Base-by-base conservation (phyloP, 2,797 vertebrate species). In the Vespertilio murinus region DNA sequence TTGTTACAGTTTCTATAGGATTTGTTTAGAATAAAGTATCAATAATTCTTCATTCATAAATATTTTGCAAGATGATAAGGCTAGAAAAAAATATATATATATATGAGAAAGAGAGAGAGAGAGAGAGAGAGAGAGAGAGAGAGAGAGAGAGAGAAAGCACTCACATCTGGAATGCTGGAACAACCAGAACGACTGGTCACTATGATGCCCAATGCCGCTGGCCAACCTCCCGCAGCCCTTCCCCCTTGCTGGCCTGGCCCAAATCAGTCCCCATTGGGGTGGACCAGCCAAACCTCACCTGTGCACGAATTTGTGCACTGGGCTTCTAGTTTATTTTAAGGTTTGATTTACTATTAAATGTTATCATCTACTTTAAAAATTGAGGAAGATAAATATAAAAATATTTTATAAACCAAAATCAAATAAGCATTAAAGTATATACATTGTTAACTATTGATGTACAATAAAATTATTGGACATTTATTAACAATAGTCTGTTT, bases 11-110 rank as follows among this genome's bases (percentile, higher is more conserved):
- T 82, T 78, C 45, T 40, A 65, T 47, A 40, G 40, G 20, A 5
- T 61, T 86, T 84, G 3, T 45, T 71, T 84, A 35, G 16, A 61
- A 88, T 64, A 56, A 78, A 14, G 0, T 65, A 38, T 49, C 35
- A 52, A 49, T 92, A 71, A 52, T 70, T 54, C 4, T 40, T 69
- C 23, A 78, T 45, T 82, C 8, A n/a, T 12, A 85, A 49, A 45
- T 82, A 82, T 81, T 71, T 91, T 74, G 13, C 8, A 85, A 91
- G 87, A 38, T 78, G 49, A 87, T 79, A 5, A 81, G 10, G 17
- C 47, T 42, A 42, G 42, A 33, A 47, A 67, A 38, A 42, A 2
- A 42, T 42, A 42, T 11, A 42, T 42, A 42, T 11, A 42, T 42
- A 42, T 11, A 42, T 42, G n/a, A 42, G 8, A 42, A 0, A 42